phyloP scores from a whole-genome alignment of 2,113 vertebrate genomes.

The Laticauda colubrina region DNA sequence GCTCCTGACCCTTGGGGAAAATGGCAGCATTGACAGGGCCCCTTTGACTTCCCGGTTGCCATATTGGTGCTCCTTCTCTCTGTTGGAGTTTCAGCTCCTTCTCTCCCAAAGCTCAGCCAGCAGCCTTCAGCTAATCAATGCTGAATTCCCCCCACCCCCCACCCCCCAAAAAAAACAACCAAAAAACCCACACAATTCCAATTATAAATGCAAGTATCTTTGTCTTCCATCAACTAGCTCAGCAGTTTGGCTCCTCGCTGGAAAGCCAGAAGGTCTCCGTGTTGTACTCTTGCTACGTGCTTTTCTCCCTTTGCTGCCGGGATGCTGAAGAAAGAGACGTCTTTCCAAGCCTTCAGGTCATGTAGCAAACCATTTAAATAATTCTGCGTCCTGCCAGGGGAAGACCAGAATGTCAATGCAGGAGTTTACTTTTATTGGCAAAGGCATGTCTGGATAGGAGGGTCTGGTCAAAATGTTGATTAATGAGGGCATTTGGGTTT shows the following conservation, averaged over 20 bases:
- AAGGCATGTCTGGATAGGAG: neutral
- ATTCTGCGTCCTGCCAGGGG: neutral
- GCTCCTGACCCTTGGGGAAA: neutral
- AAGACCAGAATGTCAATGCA: neutral
- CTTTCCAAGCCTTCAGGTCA: neutral
- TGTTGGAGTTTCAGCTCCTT: neutral
- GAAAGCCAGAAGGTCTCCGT: too few species aligned
- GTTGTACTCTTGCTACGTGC: neutral
- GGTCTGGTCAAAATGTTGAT: slow-evolving; percentile 9
- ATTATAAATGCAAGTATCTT: neutral
- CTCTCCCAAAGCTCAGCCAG: neutral
- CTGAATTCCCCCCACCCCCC: neutral
- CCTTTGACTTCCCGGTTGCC: neutral
- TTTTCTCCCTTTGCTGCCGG: neutral
- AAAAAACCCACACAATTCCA: too few species aligned
- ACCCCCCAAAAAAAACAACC: neutral
- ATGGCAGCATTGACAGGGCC: neutral
- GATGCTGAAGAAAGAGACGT: neutral
- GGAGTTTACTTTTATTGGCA: neutral
- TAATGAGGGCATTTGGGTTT: slow-evolving; percentile 32
- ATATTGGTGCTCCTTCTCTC: neutral
- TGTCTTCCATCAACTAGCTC: neutral
- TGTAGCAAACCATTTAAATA: neutral
- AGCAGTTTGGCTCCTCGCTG: neutral
- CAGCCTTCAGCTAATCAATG: neutral